Conservation (phyloP, 2,888 invertebrate genomes). For the Seladonia tumulorum region DNA sequence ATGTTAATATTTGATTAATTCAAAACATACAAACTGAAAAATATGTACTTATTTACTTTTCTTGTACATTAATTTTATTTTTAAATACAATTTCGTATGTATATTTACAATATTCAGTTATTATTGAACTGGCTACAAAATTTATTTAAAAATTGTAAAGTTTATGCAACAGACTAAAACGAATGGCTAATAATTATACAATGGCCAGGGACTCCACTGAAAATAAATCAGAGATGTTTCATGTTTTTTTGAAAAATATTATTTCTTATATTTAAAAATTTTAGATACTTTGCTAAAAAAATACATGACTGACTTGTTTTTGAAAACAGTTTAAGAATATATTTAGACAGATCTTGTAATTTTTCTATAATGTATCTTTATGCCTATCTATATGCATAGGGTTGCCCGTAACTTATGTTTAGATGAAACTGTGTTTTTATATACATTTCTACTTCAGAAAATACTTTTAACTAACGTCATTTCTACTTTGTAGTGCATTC, state of each 20-base stretch:
- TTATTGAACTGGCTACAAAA: constrained; percentile 4
- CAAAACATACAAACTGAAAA: neutral
- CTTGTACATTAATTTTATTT: constrained; percentile 16
- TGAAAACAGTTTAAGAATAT: constrained; percentile 23
- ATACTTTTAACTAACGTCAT: constrained; percentile 22
- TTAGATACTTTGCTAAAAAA: constrained; percentile 7
- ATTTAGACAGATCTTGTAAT: constrained; percentile 31
- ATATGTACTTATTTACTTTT: constrained; percentile 38
- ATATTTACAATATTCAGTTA: constrained; percentile 10
- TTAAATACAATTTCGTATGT: neutral
- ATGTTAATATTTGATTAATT: constrained; percentile 26
- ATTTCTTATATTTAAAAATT: constrained; percentile 16
- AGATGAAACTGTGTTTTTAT: constrained; percentile 41
- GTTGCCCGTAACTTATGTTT: constrained; percentile 34
- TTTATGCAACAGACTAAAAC: neutral
- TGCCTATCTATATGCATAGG: constrained; percentile 29
- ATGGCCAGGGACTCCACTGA: constrained; percentile 17
- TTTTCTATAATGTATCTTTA: constrained; percentile 50
- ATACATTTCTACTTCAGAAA: constrained; percentile 34
- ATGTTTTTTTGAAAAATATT: constrained; percentile 16
- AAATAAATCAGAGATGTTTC: constrained; percentile 15
- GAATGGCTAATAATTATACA: constrained; percentile 21
- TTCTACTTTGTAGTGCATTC: constrained; percentile 14
- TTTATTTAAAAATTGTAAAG: constrained; percentile 25
- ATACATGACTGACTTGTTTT: constrained; percentile 35